Base-by-base conservation (phyloP, 1,140 invertebrate species). In the Lasaia peninsularis region DNA sequence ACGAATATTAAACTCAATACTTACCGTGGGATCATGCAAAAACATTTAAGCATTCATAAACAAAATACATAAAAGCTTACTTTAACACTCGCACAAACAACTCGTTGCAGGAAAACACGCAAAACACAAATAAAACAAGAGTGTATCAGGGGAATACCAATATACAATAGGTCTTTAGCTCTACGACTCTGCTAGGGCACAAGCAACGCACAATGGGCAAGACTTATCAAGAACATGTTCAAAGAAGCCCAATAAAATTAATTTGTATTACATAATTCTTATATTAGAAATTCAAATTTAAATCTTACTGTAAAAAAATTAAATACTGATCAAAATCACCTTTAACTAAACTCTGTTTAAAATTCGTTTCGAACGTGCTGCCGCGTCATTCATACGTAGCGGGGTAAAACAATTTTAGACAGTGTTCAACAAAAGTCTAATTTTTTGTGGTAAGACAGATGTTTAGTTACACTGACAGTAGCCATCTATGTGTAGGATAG, bases 151-250 rank as follows among this genome's bases (percentile, higher is more conserved):
- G 55, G 62, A 55, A 44, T 35, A 58, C 64, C 57, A 72, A 71
- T 55, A 67, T 65, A 73, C 63, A 63, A 73, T 40, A 71, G 73
- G 77, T 78, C 79, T 74, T 75, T 56, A 73, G 60, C 52, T 86
- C 82, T 86, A 87, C 79, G 78, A 79, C 79, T 81, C 68, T 73
- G 66, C 76, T 73, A 81, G 76, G 75, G 67, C 67, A 69, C 76
- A 86, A 77, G 82, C 80, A 80, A 83, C 80, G 75, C 72, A 80
- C 72, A 75, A 62, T 78, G 74, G 68, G 56, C 63, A 75, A 51
- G 59, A 44, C 35, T 54, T 53, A 32, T 58, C 31, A 35, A 50
- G 18, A 50, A 31, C 34, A 56, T 18, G 53, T 49, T 55, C 51
- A 55, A 21, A 54, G 7, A 21, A 56, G 24, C 54, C 31, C 35